Conservation (phyloP, 1,140 invertebrate species). For the Trachelipus rathkii region DNA sequence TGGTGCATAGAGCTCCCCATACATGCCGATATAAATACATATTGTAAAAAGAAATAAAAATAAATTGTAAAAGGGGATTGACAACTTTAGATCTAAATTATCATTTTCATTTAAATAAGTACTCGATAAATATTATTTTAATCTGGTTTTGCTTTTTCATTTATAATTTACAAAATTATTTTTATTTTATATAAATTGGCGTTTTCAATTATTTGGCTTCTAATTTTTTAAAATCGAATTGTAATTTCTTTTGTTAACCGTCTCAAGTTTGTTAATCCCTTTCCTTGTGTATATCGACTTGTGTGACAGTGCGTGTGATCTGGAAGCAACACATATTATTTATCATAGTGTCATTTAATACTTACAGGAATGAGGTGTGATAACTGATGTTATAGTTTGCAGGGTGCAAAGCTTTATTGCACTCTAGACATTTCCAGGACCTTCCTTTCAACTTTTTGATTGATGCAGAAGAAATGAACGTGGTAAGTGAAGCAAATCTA, state of each 20-base stretch:
- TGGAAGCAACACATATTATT: conserved; percentile 1
- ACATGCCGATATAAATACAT: conserved; percentile 11
- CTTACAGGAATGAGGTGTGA: conserved; percentile 34
- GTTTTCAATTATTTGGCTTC: too few relatives aligned
- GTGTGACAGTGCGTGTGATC: background rate
- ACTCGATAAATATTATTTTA: too few relatives aligned
- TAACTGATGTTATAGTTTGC: conserved; percentile 41
- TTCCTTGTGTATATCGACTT: conserved; percentile 3
- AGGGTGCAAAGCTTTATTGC: conserved; percentile 44
- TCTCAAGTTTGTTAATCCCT: background rate
- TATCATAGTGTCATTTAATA: conserved; percentile 19
- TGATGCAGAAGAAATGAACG: background rate
- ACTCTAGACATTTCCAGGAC: conserved; percentile 44
- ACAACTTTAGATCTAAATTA: background rate
- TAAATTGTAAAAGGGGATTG: background rate
- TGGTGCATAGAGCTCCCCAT: conserved; percentile 43
- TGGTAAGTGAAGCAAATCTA: conserved; percentile 7
- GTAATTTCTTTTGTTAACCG: too few relatives aligned
- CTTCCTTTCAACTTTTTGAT: conserved; percentile 11
- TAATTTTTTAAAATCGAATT: too few relatives aligned
- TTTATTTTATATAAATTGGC: too few relatives aligned
- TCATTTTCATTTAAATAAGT: too few relatives aligned
- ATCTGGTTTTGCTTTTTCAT: too few relatives aligned
- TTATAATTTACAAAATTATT: too few relatives aligned
- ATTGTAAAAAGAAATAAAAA: background rate